phyloP scores from a whole-genome alignment of 1,140 invertebrate genomes.

The Parapsyche elsis region DNA sequence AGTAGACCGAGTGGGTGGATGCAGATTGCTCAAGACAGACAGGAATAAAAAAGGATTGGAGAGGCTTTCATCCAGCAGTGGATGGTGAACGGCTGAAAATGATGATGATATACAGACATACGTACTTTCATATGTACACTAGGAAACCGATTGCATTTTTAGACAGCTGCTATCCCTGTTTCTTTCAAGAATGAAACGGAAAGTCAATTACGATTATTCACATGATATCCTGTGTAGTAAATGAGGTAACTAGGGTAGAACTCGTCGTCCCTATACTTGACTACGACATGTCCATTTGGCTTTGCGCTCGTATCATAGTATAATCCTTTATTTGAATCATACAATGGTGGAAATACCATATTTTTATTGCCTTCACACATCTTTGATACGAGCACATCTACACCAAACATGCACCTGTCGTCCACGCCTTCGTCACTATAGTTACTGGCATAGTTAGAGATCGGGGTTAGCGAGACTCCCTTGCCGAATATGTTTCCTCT shows the following conservation, averaged over 20 bases:
- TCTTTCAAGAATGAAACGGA: too few species aligned
- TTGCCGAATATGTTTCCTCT: constrained; percentile 57
- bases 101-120: too few species aligned
- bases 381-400: constrained; percentile 24
- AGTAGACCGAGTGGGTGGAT: too few species aligned
- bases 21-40: too few species aligned
- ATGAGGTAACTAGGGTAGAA: constrained; percentile 59
- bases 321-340: constrained; percentile 31
- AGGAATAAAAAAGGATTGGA: too few species aligned
- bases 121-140: too few species aligned
- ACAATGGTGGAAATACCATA: constrained; percentile 45
- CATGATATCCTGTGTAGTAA: constrained; percentile 53
- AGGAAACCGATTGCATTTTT: too few species aligned
- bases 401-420: constrained; percentile 56
- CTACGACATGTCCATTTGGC: constrained; percentile 53
- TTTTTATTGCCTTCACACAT: constrained; percentile 30
- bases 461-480: constrained; percentile 58
- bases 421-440: constrained; percentile 54
- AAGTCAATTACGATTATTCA: too few species aligned
- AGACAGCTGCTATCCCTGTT: too few species aligned
- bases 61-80: too few species aligned
- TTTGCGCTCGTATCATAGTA: constrained; percentile 57
- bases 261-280: constrained; percentile 59
- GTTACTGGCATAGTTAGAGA: constrained; percentile 57
- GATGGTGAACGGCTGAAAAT: too few species aligned